These are phyloP conservation scores for Rhizoglyphus robini DNA, from an alignment of 1,140 invertebrate species.

Conservation along the genomic window DNA sequence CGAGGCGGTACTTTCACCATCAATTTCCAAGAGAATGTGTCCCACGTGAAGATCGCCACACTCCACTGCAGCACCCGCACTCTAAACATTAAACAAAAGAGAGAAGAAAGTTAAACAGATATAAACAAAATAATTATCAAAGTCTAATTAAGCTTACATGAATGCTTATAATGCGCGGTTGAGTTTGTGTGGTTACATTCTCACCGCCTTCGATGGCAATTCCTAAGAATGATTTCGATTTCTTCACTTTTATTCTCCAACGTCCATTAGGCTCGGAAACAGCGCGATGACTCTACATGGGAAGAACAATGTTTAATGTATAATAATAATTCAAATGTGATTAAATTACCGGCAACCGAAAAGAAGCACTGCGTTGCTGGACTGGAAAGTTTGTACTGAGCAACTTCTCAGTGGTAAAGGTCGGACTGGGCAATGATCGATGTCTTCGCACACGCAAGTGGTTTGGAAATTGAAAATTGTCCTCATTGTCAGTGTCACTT, in stretches of 20 bases:
- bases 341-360: slow-evolving; percentile 25
- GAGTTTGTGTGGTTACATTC: slow-evolving; percentile 71
- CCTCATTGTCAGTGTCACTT: background rate
- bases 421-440: slow-evolving; percentile 25
- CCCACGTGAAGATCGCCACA: slow-evolving; percentile 81
- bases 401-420: slow-evolving; percentile 17
- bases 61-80: slow-evolving; percentile 80
- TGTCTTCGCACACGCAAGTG: slow-evolving; percentile 24
- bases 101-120: background rate
- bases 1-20: slow-evolving; percentile 67
- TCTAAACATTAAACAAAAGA: slow-evolving; percentile 42
- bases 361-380: slow-evolving; percentile 25
- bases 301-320: background rate
- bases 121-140: background rate
- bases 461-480: background rate
- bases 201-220: slow-evolving; percentile 92
- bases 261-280: slow-evolving; percentile 68
- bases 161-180: slow-evolving; percentile 89
- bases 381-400: slow-evolving; percentile 4
- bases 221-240: slow-evolving; percentile 81
- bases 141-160: slow-evolving; percentile 47
- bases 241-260: slow-evolving; percentile 55
- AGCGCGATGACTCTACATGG: slow-evolving; percentile 35
- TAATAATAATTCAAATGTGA: background rate
- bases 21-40: slow-evolving; percentile 81